Conservation (phyloP, 2,113 vertebrate species). For the Forbesichthys papilliferus region DNA sequence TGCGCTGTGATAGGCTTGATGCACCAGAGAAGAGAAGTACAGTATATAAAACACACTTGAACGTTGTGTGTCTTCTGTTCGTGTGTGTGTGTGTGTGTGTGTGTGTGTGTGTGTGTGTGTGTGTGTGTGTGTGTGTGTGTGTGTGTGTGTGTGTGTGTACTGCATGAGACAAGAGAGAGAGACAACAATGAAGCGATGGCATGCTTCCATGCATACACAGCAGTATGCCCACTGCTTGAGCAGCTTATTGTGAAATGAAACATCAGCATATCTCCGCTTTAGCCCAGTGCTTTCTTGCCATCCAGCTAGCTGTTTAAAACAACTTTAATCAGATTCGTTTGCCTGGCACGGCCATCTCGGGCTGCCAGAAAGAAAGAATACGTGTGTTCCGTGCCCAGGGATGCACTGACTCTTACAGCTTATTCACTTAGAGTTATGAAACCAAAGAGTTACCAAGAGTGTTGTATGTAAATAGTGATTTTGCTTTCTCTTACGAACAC, state of each 20-base stretch:
- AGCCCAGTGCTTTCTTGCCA: constrained; percentile 55
- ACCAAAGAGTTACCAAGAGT: constrained; percentile 33
- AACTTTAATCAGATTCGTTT: constrained; percentile 75
- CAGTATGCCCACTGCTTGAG: background rate
- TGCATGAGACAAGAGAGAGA: background rate
- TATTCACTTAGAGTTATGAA: constrained; percentile 44
- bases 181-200: too few relatives aligned
- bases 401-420: constrained; percentile 47
- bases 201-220: background rate
- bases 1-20: constrained; percentile 36
- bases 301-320: constrained; percentile 55
- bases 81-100: constrained; percentile 4
- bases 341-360: constrained; percentile 61
- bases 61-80: background rate
- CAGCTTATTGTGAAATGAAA: constrained; percentile 9
- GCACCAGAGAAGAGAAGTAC: constrained; percentile 49
- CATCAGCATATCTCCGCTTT: constrained; percentile 19
- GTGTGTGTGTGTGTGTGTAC: background rate
- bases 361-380: constrained; percentile 37
- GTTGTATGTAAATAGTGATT: constrained; percentile 54
- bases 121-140: background rate
- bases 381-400: constrained; percentile 21
- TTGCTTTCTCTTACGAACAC: constrained; percentile 44
- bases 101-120: background rate
- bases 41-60: constrained; percentile 45